These are phyloP conservation scores for Hydrozoanthus tunicans DNA, from an alignment of 64 coral and sea anemone genomes.

Conservation along the genomic window DNA sequence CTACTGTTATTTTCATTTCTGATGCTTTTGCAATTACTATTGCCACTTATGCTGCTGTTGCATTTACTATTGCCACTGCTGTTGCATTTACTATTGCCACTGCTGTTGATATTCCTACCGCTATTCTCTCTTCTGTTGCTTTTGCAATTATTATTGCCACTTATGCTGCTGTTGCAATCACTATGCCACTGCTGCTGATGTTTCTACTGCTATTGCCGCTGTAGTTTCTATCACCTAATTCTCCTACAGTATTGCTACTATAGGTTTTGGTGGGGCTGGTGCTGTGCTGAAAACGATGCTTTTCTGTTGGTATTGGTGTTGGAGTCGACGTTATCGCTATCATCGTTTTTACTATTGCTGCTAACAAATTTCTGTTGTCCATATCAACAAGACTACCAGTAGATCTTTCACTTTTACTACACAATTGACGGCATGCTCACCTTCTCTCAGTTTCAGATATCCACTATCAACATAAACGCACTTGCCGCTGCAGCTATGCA, in stretches of 20 bases:
- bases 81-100: not conserved
- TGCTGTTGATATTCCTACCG: not conserved
- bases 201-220: not conserved
- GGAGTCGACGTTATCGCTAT: not conserved
- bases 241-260: not conserved
- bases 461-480: conserved; percentile 57
- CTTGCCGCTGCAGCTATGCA: conserved; percentile 80
- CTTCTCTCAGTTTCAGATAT: conserved; percentile 52
- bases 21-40: not conserved
- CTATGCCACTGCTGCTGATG: not conserved
- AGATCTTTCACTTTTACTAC: not conserved
- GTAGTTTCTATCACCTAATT: not conserved
- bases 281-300: too few relatives aligned
- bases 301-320: too few relatives aligned
- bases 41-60: not conserved
- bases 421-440: conserved; percentile 55
- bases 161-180: not conserved
- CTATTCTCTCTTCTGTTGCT: not conserved
- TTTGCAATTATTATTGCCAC: not conserved
- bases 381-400: not conserved
- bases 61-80: not conserved
- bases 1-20: not conserved
- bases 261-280: too few relatives aligned
- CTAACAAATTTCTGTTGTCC: not conserved
- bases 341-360: not conserved